Evolutionary conservation across 1,140 invertebrate species (phyloP).

Genomic region (Drosophila ironensis): DNA sequence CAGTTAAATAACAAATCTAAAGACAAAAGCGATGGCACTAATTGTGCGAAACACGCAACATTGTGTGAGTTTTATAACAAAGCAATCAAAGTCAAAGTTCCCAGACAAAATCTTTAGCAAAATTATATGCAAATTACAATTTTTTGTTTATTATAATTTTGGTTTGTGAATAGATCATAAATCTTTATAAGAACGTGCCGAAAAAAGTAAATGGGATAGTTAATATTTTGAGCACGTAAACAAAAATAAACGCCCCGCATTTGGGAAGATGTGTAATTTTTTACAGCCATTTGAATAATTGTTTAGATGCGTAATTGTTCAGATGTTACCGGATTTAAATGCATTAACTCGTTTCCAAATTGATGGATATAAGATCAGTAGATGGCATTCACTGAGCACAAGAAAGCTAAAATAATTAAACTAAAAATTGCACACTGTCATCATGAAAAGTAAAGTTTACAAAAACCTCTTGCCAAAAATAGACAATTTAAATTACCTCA

Average conservation of each 20-base stretch:
- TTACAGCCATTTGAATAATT: no score
- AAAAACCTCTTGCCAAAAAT: neutral
- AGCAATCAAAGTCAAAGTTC: slow-evolving; percentile 16
- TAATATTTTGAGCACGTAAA: neutral
- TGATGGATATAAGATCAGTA: no score
- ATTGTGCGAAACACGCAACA: slow-evolving; percentile 31
- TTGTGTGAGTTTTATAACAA: slow-evolving; percentile 46
- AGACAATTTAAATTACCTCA: slow-evolving; percentile 13
- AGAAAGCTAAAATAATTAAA: no score
- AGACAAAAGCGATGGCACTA: slow-evolving; percentile 5
- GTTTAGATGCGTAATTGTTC: no score
- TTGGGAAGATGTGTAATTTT: no score
- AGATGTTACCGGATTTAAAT: no score
- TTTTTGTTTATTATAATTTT: no score
- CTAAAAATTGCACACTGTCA: slow-evolving; percentile 2
- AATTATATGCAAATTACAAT: neutral
- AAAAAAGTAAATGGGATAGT: neutral
- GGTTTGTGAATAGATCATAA: no score
- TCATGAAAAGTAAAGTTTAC: slow-evolving; percentile 5
- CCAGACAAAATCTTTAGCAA: neutral
- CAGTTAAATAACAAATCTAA: slow-evolving; percentile 21
- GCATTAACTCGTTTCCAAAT: no score
- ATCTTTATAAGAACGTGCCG: no score
- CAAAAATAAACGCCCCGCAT: neutral
- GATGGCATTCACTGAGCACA: no score